Base-by-base conservation (phyloP, 2,113 vertebrate species). In the Phycodurus eques region DNA sequence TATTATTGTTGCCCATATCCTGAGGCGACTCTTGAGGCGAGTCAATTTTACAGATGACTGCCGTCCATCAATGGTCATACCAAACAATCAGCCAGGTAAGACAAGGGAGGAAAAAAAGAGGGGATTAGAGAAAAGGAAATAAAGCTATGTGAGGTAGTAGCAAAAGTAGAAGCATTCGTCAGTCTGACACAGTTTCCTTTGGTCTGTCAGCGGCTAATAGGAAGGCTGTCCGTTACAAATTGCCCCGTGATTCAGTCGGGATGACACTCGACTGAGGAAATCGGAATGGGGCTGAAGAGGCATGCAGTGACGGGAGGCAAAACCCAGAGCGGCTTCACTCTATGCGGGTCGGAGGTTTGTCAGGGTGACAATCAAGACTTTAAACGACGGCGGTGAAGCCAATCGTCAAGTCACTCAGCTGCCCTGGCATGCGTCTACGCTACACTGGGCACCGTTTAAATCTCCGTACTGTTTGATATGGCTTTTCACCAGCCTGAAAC, bases 11-110 rank as follows among this genome's bases (percentile, higher is more conserved):
- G 75, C 67, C 75, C 53, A 83, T 90, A 88, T 92, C 83, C 84
- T 76, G 75, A 60, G 76, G 77, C 74, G 47, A 74, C 83, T 84
- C 80, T 76, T 14, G 49, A 86, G 68, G 79, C 54, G 35, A 90
- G 88, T 90, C 89, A 90, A 93, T 93, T 93, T 93, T 92, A 88
- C 92, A 92, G 90, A 91, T 89, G 91, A 90, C 87, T 90, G 88
- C 88, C 89, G 91, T 92, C 91, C 84, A 90, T 92, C 90, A 92
- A 76, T 15, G 65, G 70, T 47, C 59, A 47, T 51, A 71, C 60
- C 70, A 81, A 88, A 89, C 81, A 90, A 92, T 91, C 87, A 89
- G 71, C 73, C 70, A 65, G 54, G 81, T 77, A 88, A 87, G 76
- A 77, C 57, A 61, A 42, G 42, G 80, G 78, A 51, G 72, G 81